Conservation (phyloP, 2,113 vertebrate species). For the Grammomys dolichurus region DNA sequence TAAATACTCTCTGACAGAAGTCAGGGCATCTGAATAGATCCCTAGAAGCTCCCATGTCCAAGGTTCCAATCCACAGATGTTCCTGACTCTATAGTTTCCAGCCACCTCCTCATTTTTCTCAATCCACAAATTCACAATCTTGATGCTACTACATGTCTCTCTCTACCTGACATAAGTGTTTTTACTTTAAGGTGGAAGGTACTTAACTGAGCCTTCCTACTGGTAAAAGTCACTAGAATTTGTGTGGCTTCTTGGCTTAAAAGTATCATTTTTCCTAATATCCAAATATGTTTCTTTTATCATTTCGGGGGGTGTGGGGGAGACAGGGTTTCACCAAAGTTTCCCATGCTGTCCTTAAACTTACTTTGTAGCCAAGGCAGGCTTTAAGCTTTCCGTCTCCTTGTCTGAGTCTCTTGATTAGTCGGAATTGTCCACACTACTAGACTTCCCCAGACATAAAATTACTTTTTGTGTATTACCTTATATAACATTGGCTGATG, state of each 20-base stretch:
- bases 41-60: background rate
- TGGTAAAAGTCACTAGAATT: slow-evolving; percentile 15
- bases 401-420: background rate
- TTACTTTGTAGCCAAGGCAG: background rate
- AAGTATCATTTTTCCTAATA: slow-evolving; percentile 10
- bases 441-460: background rate
- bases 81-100: slow-evolving; percentile 17
- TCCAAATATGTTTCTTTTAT: slow-evolving; percentile 31
- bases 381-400: background rate
- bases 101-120: background rate
- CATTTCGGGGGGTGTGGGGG: background rate
- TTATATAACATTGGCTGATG: background rate
- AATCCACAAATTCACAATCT: slow-evolving; percentile 21
- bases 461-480: background rate
- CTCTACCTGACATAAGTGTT: slow-evolving; percentile 20
- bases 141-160: background rate
- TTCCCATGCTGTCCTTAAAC: background rate
- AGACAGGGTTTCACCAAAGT: background rate
- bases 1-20: background rate
- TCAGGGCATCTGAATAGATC: background rate
- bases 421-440: too few relatives aligned
- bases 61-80: background rate
- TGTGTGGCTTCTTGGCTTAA: slow-evolving; percentile 45
- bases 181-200: background rate
- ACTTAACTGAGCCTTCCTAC: background rate